Percentiles rank a stretch among this genome's conserved stretches.
Conservation (phyloP, 35 echinoderm and acorn worm genomes). For the Acanthaster planci region DNA sequence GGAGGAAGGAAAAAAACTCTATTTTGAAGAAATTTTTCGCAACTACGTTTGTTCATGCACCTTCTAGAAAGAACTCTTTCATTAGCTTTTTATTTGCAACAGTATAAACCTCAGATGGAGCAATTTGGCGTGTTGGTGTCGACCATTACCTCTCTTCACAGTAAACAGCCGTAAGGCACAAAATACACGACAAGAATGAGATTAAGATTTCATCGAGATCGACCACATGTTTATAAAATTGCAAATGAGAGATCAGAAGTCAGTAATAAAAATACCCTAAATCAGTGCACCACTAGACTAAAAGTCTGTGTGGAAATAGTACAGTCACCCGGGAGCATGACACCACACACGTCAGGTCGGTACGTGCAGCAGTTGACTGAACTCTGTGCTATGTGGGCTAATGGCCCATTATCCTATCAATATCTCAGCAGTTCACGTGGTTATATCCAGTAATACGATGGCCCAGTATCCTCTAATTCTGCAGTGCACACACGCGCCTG, state of each 20-base stretch:
- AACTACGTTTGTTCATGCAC: no score
- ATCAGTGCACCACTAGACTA: not conserved
- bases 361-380: conserved; percentile 11
- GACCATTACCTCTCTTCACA: not conserved
- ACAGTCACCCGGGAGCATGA: not conserved
- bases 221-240: conserved; percentile 10
- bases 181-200: not conserved
- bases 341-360: not conserved
- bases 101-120: no score
- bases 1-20: no score
- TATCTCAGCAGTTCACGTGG: not conserved
- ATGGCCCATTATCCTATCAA: conserved; percentile 19
- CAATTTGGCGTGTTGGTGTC: no score
- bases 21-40: no score
- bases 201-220: conserved; percentile 29
- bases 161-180: not conserved
- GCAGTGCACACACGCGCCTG: no score
- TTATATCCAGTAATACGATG: no score
- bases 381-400: conserved; percentile 18
- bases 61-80: no score
- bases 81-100: no score
- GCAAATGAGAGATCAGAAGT: conserved; percentile 11
- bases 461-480: no score
- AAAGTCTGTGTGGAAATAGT: conserved; percentile 7
- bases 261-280: conserved; percentile 1